Percentiles rank a stretch among this genome's conserved stretches.
Evolutionary conservation across 2,797 vertebrate genomes (phyloP).

Genomic region (Peromyscus nudipes): DNA sequence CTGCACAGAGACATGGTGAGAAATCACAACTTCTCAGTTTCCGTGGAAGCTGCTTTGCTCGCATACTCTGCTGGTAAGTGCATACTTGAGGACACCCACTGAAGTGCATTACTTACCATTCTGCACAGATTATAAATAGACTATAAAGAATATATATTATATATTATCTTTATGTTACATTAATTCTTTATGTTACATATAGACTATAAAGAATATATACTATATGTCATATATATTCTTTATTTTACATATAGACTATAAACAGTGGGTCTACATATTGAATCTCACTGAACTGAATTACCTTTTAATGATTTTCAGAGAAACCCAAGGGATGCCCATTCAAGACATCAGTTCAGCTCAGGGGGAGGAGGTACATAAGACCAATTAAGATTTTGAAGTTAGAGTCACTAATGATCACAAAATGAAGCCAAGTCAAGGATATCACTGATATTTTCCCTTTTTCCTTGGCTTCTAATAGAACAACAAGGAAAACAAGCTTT

Average conservation of each 20-base stretch:
- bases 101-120: neutral
- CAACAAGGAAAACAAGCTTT: constrained; percentile 42
- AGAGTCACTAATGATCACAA: neutral
- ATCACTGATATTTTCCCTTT: neutral
- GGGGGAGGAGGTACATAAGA: neutral
- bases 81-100: neutral
- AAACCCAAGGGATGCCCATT: neutral
- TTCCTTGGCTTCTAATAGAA: neutral
- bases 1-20: neutral
- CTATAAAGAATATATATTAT: neutral
- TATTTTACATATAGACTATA: neutral
- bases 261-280: neutral
- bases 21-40: neutral
- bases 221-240: neutral
- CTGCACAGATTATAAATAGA: neutral
- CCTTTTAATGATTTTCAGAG: neutral
- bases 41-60: neutral
- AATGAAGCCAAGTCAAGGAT: neutral
- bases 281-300: neutral
- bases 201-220: neutral
- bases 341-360: constrained; percentile 20
- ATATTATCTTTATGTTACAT: neutral
- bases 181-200: neutral
- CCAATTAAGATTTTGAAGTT: constrained; percentile 1
- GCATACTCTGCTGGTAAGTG: neutral